phyloP scores from a whole-genome alignment of 2,113 vertebrate species.

The Anoplopoma fimbria region DNA sequence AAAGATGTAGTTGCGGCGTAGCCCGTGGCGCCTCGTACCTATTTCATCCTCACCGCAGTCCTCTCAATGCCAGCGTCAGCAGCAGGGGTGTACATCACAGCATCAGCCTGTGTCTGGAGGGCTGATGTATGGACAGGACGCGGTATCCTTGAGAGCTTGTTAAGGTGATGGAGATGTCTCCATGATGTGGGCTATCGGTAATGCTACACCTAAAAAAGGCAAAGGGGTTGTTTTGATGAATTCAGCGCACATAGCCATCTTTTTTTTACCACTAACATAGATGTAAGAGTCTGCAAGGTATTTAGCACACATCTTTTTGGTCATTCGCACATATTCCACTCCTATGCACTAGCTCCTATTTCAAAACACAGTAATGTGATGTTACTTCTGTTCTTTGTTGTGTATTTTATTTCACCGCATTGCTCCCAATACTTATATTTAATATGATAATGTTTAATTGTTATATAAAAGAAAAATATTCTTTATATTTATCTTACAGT shows the following conservation, averaged over 20 bases:
- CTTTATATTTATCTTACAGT: too few relatives aligned
- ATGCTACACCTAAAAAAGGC: conserved; percentile 49
- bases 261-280: conserved; percentile 8
- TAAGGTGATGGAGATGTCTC: conserved; percentile 79
- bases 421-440: neutral
- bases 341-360: neutral
- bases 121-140: conserved; percentile 74
- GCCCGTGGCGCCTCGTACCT: conserved; percentile 65
- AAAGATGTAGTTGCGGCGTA: conserved; percentile 65
- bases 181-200: conserved; percentile 43
- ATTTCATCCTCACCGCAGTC: conserved; percentile 58
- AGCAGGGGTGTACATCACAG: conserved; percentile 58
- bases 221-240: conserved; percentile 54
- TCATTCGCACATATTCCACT: neutral
- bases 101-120: conserved; percentile 59
- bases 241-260: conserved; percentile 19
- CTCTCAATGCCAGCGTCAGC: conserved; percentile 49
- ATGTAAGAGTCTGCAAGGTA: neutral
- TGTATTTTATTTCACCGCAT: neutral
- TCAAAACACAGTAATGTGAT: neutral
- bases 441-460: neutral
- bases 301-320: neutral
- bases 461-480: too few relatives aligned
- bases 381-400: neutral
- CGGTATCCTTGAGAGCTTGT: conserved; percentile 80